Conservation (phyloP, 2,797 vertebrate species). For the Dryobates pubescens region DNA sequence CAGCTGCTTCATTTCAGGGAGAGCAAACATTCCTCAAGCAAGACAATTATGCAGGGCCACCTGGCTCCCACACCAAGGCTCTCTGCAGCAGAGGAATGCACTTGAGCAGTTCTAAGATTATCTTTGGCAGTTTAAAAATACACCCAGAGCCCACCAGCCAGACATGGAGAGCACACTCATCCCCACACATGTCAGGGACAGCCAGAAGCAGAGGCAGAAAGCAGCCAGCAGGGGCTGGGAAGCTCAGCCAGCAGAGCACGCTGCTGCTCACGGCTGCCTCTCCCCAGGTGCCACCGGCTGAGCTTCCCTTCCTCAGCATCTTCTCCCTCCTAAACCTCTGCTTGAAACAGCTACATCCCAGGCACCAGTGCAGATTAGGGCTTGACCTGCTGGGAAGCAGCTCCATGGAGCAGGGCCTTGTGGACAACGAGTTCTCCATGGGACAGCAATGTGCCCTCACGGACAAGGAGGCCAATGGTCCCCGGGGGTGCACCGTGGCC, state of each 20-base stretch:
- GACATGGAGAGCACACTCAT: neutral
- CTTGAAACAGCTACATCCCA: neutral
- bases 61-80: slow-evolving; percentile 36
- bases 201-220: neutral
- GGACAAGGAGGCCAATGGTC: too few relatives aligned
- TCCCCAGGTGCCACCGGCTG: neutral
- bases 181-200: neutral
- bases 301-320: neutral
- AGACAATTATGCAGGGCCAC: neutral
- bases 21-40: neutral
- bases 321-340: neutral
- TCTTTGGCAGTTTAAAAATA: slow-evolving; percentile 9
- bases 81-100: neutral
- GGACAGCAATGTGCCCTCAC: too few relatives aligned
- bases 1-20: neutral
- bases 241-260: neutral
- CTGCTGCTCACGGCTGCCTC: neutral
- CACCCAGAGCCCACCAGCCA: neutral
- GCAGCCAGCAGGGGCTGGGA: neutral
- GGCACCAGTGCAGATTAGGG: too few relatives aligned
- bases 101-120: neutral
- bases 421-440: too few relatives aligned
- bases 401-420: too few relatives aligned
- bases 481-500: too few relatives aligned
- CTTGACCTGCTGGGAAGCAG: too few relatives aligned